phyloP scores from a whole-genome alignment of 2,797 vertebrate species.

The Sebastes taczanowskii region DNA sequence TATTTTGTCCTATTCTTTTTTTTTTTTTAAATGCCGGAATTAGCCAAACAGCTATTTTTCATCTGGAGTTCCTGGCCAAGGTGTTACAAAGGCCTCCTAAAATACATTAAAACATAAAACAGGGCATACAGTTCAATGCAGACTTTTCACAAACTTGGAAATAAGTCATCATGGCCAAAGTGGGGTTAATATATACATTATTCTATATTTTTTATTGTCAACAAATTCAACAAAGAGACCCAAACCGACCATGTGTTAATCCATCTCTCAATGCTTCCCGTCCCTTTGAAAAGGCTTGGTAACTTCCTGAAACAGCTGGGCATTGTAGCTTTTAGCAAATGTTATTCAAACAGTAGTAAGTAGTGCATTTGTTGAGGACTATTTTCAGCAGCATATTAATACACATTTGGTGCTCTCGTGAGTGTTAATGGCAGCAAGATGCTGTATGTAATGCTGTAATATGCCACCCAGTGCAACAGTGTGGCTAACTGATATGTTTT shows the following conservation, averaged over 20 bases:
- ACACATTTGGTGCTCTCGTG: neutral
- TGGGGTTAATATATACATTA: neutral
- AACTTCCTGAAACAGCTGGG: neutral
- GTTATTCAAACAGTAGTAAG: neutral
- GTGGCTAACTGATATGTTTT: no score
- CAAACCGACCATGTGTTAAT: neutral
- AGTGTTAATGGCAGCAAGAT: neutral
- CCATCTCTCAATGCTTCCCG: neutral
- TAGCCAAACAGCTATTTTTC: no score
- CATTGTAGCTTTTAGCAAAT: neutral
- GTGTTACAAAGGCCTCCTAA: no score
- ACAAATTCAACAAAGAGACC: neutral
- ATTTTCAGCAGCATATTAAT: neutral
- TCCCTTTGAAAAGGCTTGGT: neutral
- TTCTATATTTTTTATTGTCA: neutral
- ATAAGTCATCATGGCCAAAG: neutral
- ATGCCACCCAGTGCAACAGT: neutral
- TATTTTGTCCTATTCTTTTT: neutral
- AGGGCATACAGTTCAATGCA: neutral
- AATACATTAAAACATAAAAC: no score
- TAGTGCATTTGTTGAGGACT: no score
- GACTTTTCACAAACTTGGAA: neutral
- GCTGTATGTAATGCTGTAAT: neutral
- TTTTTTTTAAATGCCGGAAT: no score
- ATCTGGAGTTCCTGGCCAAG: no score